phyloP scores from a whole-genome alignment of 2,888 invertebrate genomes.

The Callimorpha dominula region DNA sequence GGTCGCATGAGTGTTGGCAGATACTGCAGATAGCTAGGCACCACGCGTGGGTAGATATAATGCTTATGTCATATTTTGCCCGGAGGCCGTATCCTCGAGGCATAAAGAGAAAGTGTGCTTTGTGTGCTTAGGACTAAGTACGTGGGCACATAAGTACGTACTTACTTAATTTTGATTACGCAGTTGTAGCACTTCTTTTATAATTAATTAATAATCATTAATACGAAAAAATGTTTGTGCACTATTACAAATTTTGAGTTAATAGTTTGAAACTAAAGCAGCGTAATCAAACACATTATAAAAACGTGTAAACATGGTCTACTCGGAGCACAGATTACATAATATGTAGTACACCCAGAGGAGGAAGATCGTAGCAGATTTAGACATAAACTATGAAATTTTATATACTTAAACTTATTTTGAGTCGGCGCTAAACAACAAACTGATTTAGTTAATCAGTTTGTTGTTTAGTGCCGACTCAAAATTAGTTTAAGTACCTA shows the following conservation, averaged over 20 bases:
- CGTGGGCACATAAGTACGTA: neutral
- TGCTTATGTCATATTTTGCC: slow-evolving; percentile 19
- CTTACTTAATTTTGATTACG: slow-evolving; percentile 2
- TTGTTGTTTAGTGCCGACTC: no score
- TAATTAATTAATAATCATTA: slow-evolving; percentile 1
- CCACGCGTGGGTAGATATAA: slow-evolving; percentile 1
- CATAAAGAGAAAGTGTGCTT: slow-evolving; percentile 16
- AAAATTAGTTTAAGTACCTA: no score
- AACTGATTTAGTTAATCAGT: no score
- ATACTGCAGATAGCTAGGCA: neutral
- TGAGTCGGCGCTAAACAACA: no score
- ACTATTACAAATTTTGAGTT: neutral
- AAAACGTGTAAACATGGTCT: neutral
- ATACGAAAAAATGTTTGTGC: neutral
- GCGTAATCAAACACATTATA: neutral
- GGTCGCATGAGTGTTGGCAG: neutral
- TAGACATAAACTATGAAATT: no score
- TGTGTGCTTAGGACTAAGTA: slow-evolving; percentile 43
- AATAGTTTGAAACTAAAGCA: neutral
- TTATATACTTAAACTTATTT: no score
- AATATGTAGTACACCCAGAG: no score
- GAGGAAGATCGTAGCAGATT: no score
- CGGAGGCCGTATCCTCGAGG: slow-evolving; percentile 13
- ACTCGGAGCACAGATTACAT: no score
- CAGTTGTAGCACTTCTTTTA: neutral